Conservation (phyloP, 2,888 invertebrate genomes). For the Neria commutata region DNA sequence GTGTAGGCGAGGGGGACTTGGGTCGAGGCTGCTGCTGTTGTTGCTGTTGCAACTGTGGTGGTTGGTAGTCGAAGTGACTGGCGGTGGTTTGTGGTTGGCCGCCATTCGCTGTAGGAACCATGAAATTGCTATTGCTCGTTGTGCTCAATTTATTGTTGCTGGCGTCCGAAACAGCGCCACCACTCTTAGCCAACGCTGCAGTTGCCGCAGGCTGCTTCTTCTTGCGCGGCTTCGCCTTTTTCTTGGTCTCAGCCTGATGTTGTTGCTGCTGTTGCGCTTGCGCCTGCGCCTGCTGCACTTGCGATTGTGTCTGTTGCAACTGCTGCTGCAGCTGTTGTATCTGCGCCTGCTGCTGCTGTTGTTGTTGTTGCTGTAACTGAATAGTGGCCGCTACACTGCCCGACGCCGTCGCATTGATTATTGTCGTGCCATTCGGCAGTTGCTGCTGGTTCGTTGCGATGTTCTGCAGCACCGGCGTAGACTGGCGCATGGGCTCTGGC, state of each 20-base stretch:
- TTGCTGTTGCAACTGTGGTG: slow-evolving; percentile 22
- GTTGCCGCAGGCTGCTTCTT: slow-evolving; percentile 43
- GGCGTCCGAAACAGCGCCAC: slow-evolving; percentile 6
- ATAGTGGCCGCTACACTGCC: slow-evolving; percentile 46
- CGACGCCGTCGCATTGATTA: slow-evolving; percentile 31
- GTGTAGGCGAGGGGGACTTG: slow-evolving; percentile 45
- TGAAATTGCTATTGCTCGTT: slow-evolving; percentile 9
- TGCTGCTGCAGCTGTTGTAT: slow-evolving; percentile 42
- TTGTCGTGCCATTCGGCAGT: slow-evolving; percentile 34
- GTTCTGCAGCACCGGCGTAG: slow-evolving; percentile 48
- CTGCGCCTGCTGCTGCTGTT: slow-evolving; percentile 48
- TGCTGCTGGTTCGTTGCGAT: slow-evolving; percentile 42
- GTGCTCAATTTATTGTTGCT: slow-evolving; percentile 8
- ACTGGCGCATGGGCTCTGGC: slow-evolving; percentile 54
- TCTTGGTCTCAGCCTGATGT: slow-evolving; percentile 40
- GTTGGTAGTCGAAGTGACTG: slow-evolving; percentile 20
- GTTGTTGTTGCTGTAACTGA: slow-evolving; percentile 48
- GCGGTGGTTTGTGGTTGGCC: slow-evolving; percentile 29
- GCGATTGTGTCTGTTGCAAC: slow-evolving; percentile 46
- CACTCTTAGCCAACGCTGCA: slow-evolving; percentile 14
- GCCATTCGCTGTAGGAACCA: slow-evolving; percentile 29
- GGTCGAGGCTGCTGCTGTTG: slow-evolving; percentile 23
- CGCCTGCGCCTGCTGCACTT: slow-evolving; percentile 43
- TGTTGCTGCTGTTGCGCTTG: slow-evolving; percentile 35
- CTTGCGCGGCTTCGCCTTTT: slow-evolving; percentile 48